Base-by-base conservation (phyloP, 2,888 invertebrate species). In the Oxycera nigricornis region DNA sequence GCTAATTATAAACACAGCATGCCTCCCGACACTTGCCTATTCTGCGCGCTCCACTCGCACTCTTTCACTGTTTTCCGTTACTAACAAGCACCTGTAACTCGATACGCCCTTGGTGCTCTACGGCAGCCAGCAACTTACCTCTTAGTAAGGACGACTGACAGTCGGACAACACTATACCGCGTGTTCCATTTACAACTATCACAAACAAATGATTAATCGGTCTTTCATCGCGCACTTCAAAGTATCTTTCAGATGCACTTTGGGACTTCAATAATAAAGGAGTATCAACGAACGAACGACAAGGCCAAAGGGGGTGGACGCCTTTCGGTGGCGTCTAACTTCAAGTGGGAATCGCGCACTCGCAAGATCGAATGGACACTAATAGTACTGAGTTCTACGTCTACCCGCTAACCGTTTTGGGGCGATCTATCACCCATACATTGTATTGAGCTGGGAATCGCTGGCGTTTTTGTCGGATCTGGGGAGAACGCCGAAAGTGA, bases 241-340 rank as follows among this genome's bases (percentile, higher is more conserved):
- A 31, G 39, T 26, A 35, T 2, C 35, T 20, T 17, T 30, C 11
- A 31, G 14, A 9, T 62, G 50, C 46, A 68, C 28, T 68, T 68
- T 28, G 50, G 9, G 26, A 50, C 26, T 50, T 50, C 50, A 14
- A 9, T 31, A n/a, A n/a, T n/a, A n/a, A 30, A 28, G 55, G 31
- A 70, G 31, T 22, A 17, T 22, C 52, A 70, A 24, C 9, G 17
- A 20, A 20, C 20, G 22, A 55, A 7, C 50, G 67, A 67, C n/a
- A 9, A 68, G 65, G 70, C 70, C 52, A 55, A 28, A 52, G 52
- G 55, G 70, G 70, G 35, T 70, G 55, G 35, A 55, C 70, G 35
- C 31, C 24, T 52, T 70, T 24, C 46, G 3, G 14, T 17, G 46
- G 35, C 11, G 61, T 6, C 35, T n/a, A 22, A 17, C 17, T 61